Evolutionary conservation across 1,140 invertebrate species (phyloP).

Genomic region (Drosophila santomea): DNA sequence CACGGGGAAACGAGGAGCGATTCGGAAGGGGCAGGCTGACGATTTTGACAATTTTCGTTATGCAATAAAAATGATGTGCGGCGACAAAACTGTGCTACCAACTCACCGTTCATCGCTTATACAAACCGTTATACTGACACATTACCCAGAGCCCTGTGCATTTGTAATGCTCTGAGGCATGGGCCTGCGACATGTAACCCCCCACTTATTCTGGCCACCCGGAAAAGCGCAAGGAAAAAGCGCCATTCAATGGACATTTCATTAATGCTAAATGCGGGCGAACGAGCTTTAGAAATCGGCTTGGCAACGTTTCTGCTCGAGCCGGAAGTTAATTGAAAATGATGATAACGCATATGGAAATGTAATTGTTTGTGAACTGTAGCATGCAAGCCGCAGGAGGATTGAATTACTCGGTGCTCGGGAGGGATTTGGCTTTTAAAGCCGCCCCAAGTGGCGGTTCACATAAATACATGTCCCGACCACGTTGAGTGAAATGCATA

Average conservation of each 20-base stretch:
- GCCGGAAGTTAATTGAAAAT: constrained; percentile 73
- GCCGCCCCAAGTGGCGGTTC: constrained; percentile 9
- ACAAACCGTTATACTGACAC: constrained; percentile 49
- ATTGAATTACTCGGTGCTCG: constrained; percentile 15
- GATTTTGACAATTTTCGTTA: constrained; percentile 80
- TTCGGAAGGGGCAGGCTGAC: constrained; percentile 41
- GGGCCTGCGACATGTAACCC: neutral
- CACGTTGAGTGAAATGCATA: constrained; percentile 54
- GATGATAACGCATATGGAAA: constrained; percentile 60
- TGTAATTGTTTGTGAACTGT: constrained; percentile 65
- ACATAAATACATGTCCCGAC: neutral
- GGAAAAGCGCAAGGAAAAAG: constrained; percentile 14
- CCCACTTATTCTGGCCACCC: too few species aligned
- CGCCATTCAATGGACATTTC: constrained; percentile 27
- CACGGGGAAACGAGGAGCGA: constrained; percentile 1
- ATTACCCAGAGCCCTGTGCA: constrained; percentile 45
- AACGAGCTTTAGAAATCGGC: neutral
- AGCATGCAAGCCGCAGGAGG: constrained; percentile 23
- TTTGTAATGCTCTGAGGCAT: constrained; percentile 19
- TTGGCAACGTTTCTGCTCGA: constrained; percentile 9
- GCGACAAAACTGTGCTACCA: constrained; percentile 40
- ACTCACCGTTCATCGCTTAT: constrained; percentile 31
- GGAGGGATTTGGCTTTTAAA: constrained; percentile 5
- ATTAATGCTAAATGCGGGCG: constrained; percentile 43
- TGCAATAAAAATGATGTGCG: constrained; percentile 74